Evolutionary conservation across 2,888 invertebrate genomes (phyloP).

Genomic region (Polietes domitor): DNA sequence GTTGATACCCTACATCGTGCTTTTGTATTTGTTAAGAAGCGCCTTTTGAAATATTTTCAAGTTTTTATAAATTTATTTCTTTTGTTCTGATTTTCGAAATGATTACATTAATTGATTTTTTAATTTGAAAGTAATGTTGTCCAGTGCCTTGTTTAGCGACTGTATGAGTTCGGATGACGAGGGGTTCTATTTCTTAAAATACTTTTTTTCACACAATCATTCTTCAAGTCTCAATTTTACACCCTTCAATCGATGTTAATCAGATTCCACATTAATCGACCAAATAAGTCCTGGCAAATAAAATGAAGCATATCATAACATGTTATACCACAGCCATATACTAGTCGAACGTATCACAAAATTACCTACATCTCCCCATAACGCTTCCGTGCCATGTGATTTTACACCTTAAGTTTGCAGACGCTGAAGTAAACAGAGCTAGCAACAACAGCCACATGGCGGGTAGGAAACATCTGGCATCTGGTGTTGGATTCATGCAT

Average conservation of each 20-base stretch:
- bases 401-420: not conserved
- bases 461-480: constrained; percentile 24
- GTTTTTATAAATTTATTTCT: too few relatives aligned
- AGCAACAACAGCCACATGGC: not conserved
- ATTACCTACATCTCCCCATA: not conserved
- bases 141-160: too few relatives aligned
- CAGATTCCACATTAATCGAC: constrained; percentile 6
- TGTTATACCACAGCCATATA: constrained; percentile 18
- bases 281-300: not conserved
- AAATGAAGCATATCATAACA: constrained; percentile 7
- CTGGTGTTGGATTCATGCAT: not conserved
- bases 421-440: not conserved
- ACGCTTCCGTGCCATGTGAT: constrained; percentile 19
- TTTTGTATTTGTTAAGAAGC: too few relatives aligned
- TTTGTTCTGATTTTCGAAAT: too few relatives aligned
- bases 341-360: not conserved
- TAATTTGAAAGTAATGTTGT: too few relatives aligned
- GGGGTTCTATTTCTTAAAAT: too few relatives aligned
- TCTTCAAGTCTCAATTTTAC: not conserved
- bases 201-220: not conserved
- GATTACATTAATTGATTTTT: too few relatives aligned
- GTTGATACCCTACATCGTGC: not conserved
- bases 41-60: too few relatives aligned
- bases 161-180: too few relatives aligned
- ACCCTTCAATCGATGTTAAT: constrained; percentile 12